Evolutionary conservation across 2,797 vertebrate genomes (phyloP).

Genomic region (Aphelocoma californica): DNA sequence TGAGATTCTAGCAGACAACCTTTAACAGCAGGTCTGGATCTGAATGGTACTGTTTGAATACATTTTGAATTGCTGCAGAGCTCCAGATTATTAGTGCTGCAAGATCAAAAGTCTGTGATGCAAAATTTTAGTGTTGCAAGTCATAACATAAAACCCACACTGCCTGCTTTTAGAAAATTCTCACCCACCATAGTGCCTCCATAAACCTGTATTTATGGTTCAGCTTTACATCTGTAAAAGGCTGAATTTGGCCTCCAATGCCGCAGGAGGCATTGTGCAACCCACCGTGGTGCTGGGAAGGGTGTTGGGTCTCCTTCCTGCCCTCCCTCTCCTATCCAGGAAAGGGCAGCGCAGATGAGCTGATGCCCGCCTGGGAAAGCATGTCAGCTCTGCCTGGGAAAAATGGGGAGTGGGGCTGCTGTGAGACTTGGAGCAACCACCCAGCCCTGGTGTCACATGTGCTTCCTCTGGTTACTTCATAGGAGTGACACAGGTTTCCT

Average conservation of each 20-base stretch:
- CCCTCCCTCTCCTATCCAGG: neutral
- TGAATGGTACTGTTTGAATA: neutral
- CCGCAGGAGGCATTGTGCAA: rapidly evolving
- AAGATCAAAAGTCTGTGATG: conserved; percentile 48
- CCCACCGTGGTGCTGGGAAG: rapidly evolving
- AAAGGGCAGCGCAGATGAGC: neutral
- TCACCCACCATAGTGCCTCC: neutral
- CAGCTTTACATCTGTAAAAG: neutral
- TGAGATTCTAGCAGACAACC: neutral
- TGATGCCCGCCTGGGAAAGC: neutral
- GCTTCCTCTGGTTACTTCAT: neutral
- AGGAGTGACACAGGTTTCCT: neutral
- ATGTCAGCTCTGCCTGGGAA: neutral
- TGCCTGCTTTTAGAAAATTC: neutral
- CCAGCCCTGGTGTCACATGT: rapidly evolving
- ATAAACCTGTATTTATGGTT: neutral
- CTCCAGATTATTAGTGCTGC: neutral
- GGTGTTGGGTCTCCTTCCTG: neutral
- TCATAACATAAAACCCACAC: conserved; percentile 11
- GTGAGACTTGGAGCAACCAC: rapidly evolving
- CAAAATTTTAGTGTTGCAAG: conserved; percentile 27
- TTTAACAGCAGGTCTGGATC: conserved; percentile 24
- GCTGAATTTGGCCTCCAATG: rapidly evolving
- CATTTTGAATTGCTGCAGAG: conserved; percentile 3
- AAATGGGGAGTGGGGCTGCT: neutral